Conservation (phyloP, 2,888 invertebrate species). For the Rotaria magnacalcarata region DNA sequence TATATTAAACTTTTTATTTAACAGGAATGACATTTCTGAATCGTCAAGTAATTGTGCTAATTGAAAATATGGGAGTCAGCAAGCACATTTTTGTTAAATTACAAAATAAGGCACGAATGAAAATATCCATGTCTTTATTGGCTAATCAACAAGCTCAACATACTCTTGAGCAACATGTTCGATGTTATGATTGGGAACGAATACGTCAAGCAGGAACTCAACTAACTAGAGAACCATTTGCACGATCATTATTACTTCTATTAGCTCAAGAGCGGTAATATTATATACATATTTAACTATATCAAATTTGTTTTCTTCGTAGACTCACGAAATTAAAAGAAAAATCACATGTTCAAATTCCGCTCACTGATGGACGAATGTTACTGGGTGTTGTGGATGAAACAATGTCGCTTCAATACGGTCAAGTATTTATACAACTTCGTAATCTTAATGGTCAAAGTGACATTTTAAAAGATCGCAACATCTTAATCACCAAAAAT, state of each 20-base stretch:
- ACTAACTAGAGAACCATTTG: neutral
- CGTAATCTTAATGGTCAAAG: neutral
- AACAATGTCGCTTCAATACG: neutral
- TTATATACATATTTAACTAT: neutral
- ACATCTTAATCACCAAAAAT: neutral
- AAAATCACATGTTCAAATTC: neutral
- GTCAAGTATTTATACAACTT: conserved; percentile 21
- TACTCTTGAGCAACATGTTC: conserved; percentile 3
- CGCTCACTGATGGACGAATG: neutral
- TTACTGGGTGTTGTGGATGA: neutral
- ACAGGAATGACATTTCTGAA: neutral
- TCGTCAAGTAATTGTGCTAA: neutral
- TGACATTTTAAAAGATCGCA: neutral
- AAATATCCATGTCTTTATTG: neutral
- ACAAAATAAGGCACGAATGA: neutral
- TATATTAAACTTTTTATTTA: neutral
- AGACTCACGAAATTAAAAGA: neutral
- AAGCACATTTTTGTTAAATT: neutral
- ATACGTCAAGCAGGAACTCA: neutral
- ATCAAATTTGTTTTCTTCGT: neutral
- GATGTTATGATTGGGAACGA: neutral
- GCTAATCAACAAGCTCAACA: neutral
- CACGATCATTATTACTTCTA: neutral
- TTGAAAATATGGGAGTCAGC: neutral
- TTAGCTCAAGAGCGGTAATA: neutral